Percentiles rank a stretch among this genome's conserved stretches.
Evolutionary conservation across 2,113 vertebrate genomes (phyloP).

Genomic region (Pterocles orientalis): DNA sequence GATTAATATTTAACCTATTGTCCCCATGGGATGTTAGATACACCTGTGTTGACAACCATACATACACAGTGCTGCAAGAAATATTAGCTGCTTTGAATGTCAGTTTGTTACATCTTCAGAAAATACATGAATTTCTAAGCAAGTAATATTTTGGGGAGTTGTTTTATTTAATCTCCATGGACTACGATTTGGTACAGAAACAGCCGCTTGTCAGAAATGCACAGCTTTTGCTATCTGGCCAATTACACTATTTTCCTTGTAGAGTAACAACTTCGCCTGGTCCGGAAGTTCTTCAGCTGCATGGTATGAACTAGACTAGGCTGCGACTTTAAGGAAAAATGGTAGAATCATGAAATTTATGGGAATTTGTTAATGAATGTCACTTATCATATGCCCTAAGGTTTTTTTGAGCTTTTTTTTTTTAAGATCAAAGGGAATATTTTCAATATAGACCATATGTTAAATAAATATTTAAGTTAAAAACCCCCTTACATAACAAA

Average conservation of each 20-base stretch:
- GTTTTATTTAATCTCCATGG: background rate
- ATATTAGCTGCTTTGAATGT: background rate
- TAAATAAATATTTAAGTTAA: background rate
- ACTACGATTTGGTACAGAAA: background rate
- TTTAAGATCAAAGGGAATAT: background rate
- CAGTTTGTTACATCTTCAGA: background rate
- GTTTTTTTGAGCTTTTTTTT: background rate
- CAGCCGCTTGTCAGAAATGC: background rate
- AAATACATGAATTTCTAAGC: background rate
- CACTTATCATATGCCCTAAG: background rate
- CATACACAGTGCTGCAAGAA: background rate
- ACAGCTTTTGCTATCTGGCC: background rate
- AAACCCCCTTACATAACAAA: background rate
- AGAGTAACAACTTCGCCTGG: background rate
- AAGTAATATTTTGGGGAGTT: background rate
- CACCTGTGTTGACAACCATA: fast-evolving
- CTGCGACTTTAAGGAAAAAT: background rate
- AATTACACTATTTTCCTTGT: background rate
- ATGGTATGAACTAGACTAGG: background rate
- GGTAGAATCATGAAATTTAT: background rate
- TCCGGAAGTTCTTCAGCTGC: background rate
- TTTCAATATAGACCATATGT: background rate
- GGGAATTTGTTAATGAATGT: background rate
- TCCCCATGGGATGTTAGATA: background rate
- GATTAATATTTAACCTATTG: background rate